A percentile compares a stretch with the other conserved stretches of the same genome.
Conservation (phyloP, 2,888 invertebrate species). For the Andrena bucephala region DNA sequence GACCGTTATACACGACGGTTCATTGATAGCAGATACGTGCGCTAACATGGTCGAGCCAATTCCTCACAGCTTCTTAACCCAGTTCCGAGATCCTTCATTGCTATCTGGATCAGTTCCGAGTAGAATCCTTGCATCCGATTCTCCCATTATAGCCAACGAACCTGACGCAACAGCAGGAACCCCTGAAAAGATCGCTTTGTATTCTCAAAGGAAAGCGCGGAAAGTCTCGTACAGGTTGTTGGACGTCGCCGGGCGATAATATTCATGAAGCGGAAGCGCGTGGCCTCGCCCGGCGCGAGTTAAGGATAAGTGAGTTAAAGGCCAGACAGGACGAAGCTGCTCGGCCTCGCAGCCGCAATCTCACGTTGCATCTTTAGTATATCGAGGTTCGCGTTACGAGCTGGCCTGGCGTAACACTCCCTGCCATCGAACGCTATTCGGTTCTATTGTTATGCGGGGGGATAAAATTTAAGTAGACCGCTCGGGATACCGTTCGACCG, state of each 20-base stretch:
- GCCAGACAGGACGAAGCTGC: slow-evolving; percentile 8
- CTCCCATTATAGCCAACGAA: not conserved
- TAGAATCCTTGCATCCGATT: not conserved
- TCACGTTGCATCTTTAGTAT: slow-evolving; percentile 70
- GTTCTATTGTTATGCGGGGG: slow-evolving; percentile 41
- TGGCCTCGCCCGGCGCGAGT: not conserved
- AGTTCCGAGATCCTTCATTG: not conserved
- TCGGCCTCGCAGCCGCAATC: slow-evolving; percentile 46
- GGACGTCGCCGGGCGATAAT: slow-evolving; percentile 17
- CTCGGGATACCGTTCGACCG: not conserved
- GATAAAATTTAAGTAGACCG: slow-evolving; percentile 44
- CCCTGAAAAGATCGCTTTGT: not conserved
- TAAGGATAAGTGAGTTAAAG: slow-evolving; percentile 34
- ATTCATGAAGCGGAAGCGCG: slow-evolving; percentile 32
- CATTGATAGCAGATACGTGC: not conserved
- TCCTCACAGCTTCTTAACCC: not conserved
- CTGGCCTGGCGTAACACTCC: slow-evolving; percentile 7
- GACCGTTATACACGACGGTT: not conserved
- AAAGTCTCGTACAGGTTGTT: not conserved
- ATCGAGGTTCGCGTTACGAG: slow-evolving; percentile 54
- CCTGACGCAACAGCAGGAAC: not conserved
- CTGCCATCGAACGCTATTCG: slow-evolving; percentile 18
- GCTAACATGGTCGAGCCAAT: not conserved
- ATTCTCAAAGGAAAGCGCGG: not conserved
- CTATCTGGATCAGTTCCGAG: not conserved